Percentiles rank a stretch among this genome's conserved stretches.
Evolutionary conservation across 2,888 invertebrate species (phyloP).

Genomic region (Fragum fragum): DNA sequence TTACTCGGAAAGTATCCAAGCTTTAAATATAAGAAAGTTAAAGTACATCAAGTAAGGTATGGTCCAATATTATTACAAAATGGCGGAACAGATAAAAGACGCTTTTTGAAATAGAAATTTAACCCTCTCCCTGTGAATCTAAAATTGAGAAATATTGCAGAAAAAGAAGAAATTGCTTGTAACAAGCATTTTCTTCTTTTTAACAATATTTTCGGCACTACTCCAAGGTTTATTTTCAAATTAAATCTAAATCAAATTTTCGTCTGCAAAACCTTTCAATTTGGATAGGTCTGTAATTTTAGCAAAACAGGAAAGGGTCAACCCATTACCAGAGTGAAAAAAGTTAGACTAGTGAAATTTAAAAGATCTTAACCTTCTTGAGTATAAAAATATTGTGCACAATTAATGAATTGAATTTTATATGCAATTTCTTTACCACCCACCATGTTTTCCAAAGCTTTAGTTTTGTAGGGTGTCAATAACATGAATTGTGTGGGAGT

Average conservation of each 20-base stretch:
- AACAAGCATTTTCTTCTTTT: no score
- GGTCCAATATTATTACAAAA: no score
- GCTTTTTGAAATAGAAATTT: background rate
- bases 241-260: background rate
- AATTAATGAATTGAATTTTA: background rate
- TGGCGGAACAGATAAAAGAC: background rate
- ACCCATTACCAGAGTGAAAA: background rate
- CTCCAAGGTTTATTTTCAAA: background rate
- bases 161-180: no score
- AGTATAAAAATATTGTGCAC: background rate
- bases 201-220: no score
- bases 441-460: constrained; percentile 10
- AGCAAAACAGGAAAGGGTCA: background rate
- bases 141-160: no score
- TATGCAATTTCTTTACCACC: background rate
- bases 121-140: background rate
- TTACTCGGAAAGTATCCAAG: no score
- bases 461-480: background rate
- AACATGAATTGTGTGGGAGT: background rate
- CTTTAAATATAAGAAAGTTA: no score
- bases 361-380: no score
- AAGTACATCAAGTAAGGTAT: no score
- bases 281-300: background rate
- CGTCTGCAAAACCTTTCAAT: background rate
- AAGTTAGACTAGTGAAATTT: no score